Evolutionary conservation across 2,113 vertebrate species (phyloP), one percentile per base, ranked within the genome.

Genomic region (Leptodactylus fuscus): DNA sequence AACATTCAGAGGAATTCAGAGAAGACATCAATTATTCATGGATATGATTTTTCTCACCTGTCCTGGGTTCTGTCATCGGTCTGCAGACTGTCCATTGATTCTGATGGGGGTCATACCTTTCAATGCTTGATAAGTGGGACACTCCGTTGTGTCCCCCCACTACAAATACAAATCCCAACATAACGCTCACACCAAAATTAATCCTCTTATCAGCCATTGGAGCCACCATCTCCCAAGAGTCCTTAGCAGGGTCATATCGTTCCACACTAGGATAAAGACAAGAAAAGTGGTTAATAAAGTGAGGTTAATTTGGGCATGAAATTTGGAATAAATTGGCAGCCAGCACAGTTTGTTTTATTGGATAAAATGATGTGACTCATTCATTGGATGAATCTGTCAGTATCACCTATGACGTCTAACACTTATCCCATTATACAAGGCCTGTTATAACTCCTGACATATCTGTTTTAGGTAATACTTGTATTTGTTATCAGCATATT

Each of bases 191-290:
- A 0, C 98, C 98, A 9, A 99, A 99, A 95, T 99, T 98, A 83
- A 99, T 99, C 78, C 98, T 93, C 85, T 99, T 99, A 82, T 99
- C 98, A 18, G 96, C 97, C 98, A 99, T 99, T 29, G 98, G 93
- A 70, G 98, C 97, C 49, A 99, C 97, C 67, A 96, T 93, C 91
- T 99, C 98, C 98, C 98, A 99, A 4, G 95, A 95, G 85, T 99
- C 97, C 87, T 97, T 99, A 91, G 97, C 97, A 0, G 97, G 95
- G 86, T 99, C 98, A 0, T 98, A 99, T 69, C 97, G 93, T 69
- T 99, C 98, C 95, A 99, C 95, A 80, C 98, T 99, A 94, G 4
- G 77, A 34, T 18, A 34, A 8, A 20, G 0, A 4, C 1, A 13
- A 13, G 11, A 67, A 27, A 67, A 15, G n/a, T n/a, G n/a, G n/a